Evolutionary conservation across 2,888 invertebrate genomes (phyloP).

Genomic region (Lymantria monacha): DNA sequence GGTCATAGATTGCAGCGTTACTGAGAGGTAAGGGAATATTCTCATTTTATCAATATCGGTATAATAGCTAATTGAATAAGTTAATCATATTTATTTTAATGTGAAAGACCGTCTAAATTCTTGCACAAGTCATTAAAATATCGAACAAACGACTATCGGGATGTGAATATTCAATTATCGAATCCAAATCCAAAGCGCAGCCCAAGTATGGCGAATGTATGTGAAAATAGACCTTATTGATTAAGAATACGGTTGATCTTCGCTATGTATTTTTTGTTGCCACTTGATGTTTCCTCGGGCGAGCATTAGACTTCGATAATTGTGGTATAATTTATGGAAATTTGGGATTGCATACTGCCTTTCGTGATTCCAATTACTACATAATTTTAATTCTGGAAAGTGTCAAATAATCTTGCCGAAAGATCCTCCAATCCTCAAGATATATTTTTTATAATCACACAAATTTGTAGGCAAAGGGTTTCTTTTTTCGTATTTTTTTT

Average conservation of each 20-base stretch:
- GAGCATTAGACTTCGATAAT: slow-evolving; percentile 49
- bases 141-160: slow-evolving; percentile 49
- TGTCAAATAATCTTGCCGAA: too few species aligned
- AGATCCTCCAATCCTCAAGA: too few species aligned
- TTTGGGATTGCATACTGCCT: slow-evolving; percentile 36
- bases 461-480: too few species aligned
- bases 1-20: too few species aligned
- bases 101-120: slow-evolving; percentile 35
- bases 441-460: too few species aligned
- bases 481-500: too few species aligned
- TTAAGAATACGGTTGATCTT: slow-evolving; percentile 6
- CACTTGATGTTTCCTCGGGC: slow-evolving; percentile 27
- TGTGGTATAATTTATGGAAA: slow-evolving; percentile 58
- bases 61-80: too few species aligned
- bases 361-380: too few species aligned
- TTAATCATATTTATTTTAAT: slow-evolving; percentile 23
- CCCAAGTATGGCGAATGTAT: slow-evolving; percentile 22
- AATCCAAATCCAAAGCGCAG: slow-evolving; percentile 45
- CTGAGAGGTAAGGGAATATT: too few species aligned
- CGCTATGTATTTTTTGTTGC: slow-evolving; percentile 9
- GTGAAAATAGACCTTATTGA: slow-evolving; percentile 37
- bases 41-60: too few species aligned
- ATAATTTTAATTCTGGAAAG: too few species aligned
- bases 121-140: slow-evolving; percentile 51
- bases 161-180: slow-evolving; percentile 70